Conservation (phyloP, 2,888 invertebrate species). For the Eilema caniola region DNA sequence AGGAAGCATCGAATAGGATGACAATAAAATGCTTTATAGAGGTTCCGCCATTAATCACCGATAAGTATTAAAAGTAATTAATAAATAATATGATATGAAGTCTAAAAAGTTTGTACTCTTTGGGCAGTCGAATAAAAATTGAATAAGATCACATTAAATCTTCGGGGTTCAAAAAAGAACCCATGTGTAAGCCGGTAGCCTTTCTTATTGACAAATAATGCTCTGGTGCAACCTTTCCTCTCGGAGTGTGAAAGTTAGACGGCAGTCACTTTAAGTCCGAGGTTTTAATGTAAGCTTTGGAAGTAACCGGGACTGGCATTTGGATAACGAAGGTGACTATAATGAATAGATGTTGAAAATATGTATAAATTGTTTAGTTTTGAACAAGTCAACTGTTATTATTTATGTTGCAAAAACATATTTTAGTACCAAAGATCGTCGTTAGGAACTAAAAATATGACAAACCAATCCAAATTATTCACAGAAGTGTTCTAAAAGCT, state of each 20-base stretch:
- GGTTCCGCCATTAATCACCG: too few species aligned
- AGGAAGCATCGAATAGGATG: background rate
- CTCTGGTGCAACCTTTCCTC: background rate
- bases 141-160: background rate
- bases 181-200: too few species aligned
- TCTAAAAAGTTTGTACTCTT: background rate
- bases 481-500: conserved; percentile 8
- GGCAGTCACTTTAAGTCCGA: background rate
- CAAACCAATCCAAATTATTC: background rate
- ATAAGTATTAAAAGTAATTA: background rate
- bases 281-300: too few species aligned
- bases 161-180: background rate
- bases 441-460: background rate
- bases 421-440: background rate
- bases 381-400: background rate
- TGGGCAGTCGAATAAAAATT: background rate
- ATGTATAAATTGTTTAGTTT: background rate
- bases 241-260: background rate
- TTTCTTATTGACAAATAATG: rapidly evolving
- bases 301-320: background rate
- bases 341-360: background rate
- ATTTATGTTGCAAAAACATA: background rate
- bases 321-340: background rate
- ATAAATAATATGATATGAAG: background rate
- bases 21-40: background rate